Conservation (phyloP, 2,113 vertebrate genomes). For the Beaufortia kweichowensis region DNA sequence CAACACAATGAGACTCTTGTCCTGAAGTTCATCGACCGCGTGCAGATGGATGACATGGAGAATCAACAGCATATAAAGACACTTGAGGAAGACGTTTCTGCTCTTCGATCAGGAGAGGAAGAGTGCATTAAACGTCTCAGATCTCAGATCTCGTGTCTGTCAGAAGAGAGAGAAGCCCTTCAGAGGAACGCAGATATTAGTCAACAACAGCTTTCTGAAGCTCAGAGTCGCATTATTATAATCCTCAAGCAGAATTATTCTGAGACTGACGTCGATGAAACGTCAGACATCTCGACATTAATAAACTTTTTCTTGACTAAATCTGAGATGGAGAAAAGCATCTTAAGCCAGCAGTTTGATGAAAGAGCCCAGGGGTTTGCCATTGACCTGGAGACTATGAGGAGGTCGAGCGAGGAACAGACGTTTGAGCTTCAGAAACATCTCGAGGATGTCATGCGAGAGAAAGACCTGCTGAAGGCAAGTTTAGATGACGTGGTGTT, state of each 20-base stretch:
- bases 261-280: not conserved
- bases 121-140: conserved; percentile 12
- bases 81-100: conserved; percentile 70
- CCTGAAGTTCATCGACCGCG: too few species aligned
- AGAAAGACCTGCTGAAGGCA: conserved; percentile 74
- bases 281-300: conserved; percentile 40
- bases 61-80: conserved; percentile 61
- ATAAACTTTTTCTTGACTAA: conserved; percentile 64
- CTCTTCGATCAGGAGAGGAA: conserved; percentile 66
- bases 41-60: conserved; percentile 58
- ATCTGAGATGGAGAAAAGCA: conserved; percentile 68
- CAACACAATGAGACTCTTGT: conserved; percentile 73
- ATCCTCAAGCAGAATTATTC: conserved; percentile 6
- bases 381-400: conserved; percentile 68
- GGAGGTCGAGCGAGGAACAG: conserved; percentile 66
- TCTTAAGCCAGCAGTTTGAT: conserved; percentile 32
- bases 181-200: not conserved
- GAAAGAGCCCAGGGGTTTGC: conserved; percentile 54
- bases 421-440: conserved; percentile 43
- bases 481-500: conserved; percentile 76
- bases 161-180: conserved; percentile 7
- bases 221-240: not conserved
- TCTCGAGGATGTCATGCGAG: conserved; percentile 71
- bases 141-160: not conserved
- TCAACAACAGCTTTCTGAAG: not conserved